Conservation (phyloP, 2,113 vertebrate species). For the Heterotis niloticus region DNA sequence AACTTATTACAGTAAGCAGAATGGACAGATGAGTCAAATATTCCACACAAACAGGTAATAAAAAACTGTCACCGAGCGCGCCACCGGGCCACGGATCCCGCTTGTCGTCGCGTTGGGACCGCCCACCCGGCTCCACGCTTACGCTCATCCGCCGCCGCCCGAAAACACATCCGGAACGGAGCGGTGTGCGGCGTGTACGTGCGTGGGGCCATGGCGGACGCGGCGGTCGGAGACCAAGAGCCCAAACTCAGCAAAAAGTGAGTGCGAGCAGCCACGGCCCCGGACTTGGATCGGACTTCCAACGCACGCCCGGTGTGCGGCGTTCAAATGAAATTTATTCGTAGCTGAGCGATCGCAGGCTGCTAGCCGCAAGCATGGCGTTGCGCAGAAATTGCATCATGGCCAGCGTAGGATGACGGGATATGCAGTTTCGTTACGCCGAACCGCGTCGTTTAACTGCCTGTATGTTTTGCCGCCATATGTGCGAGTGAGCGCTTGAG, state of each 20-base stretch:
- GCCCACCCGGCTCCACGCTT: neutral
- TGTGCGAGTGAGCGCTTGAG: neutral
- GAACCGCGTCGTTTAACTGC: conserved; percentile 24
- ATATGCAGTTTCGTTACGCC: neutral
- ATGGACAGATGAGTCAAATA: no score
- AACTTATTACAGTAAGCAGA: neutral
- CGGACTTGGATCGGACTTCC: neutral
- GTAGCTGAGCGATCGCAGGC: neutral
- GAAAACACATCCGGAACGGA: conserved; percentile 6
- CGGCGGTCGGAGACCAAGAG: conserved; percentile 50
- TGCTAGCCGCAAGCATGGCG: neutral
- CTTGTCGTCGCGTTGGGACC: neutral
- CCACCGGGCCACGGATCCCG: neutral
- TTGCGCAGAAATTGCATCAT: conserved; percentile 33
- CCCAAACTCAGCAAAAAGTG: conserved; percentile 73
- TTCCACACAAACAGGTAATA: no score
- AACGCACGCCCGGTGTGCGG: neutral
- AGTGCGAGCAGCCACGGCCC: conserved; percentile 2
- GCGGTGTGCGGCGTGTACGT: neutral
- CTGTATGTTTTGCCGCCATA: neutral
- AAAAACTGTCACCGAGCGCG: no score
- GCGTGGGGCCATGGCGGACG: conserved; percentile 63
- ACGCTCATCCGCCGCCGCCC: neutral
- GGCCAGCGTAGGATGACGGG: conserved; percentile 10
- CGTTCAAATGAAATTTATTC: neutral